Percentiles rank a stretch among this genome's conserved stretches.
phyloP scores from a whole-genome alignment of 2,888 invertebrate genomes.

The Caenorhabditis uteleia region DNA sequence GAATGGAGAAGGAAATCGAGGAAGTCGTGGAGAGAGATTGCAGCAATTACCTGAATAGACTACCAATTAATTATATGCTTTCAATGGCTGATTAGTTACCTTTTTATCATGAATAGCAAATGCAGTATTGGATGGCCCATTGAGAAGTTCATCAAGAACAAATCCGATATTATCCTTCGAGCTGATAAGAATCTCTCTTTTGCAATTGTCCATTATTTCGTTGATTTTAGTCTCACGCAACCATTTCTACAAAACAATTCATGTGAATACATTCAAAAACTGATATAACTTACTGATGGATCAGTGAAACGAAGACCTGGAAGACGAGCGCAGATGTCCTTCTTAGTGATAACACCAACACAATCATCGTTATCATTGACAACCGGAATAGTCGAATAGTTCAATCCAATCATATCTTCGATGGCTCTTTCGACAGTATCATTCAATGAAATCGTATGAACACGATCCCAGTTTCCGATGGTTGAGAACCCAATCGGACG shows the following conservation, averaged over 20 bases:
- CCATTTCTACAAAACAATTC: constrained; percentile 6
- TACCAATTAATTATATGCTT: too few species aligned
- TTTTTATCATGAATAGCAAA: constrained; percentile 28
- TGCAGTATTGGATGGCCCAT: constrained; percentile 13
- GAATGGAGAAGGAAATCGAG: constrained; percentile 18
- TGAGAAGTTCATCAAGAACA: constrained; percentile 19
- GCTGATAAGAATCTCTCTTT: constrained; percentile 13
- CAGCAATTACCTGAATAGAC: constrained; percentile 30
- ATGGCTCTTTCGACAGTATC: constrained; percentile 34
- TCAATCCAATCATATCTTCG: constrained; percentile 45
- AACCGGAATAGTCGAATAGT: constrained; percentile 47
- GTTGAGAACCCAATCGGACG: constrained; percentile 37
- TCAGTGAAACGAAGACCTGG: constrained; percentile 1
- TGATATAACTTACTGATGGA: neutral
- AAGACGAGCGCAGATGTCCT: constrained; percentile 26
- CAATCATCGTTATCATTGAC: constrained; percentile 29
- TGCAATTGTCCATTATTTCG: constrained; percentile 23
- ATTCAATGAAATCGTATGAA: constrained; percentile 16
- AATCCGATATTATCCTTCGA: constrained; percentile 20
- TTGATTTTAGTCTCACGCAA: constrained; percentile 14
- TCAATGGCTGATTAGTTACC: too few species aligned
- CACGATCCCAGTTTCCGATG: constrained; percentile 49
- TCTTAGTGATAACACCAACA: constrained; percentile 34
- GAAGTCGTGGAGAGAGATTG: constrained; percentile 35
- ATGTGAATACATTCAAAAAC: neutral